Base-by-base conservation (phyloP, 1,140 invertebrate genomes). In the Bombus waltoni region DNA sequence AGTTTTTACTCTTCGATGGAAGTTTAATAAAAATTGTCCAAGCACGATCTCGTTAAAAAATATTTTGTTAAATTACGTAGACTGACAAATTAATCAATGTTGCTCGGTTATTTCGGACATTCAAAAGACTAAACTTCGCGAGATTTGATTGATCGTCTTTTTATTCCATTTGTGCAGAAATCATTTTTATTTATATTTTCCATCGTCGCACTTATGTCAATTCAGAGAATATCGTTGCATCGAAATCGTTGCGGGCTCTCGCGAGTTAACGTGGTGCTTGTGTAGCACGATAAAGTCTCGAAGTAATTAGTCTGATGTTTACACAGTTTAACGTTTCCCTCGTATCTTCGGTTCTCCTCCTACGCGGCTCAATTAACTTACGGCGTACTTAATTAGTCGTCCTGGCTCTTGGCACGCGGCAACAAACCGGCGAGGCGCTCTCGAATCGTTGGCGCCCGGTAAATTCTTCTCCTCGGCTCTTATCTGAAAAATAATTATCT, bases 291-390 rank as follows among this genome's bases (percentile, higher is more conserved):
- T 91, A 91, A 91, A 91, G 90, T 87, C 90, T 84, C 87, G 68
- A 86, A 88, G 90, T 91, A 90, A 91, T 91, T 91, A 91, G 90
- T 82, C 84, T 88, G 81, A 89, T 91, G 88, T 89, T 91, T 91
- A 91, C 86, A 90, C 91, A 91, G 88, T 91, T 91, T 89, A 90
- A 85, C 88, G 84, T 91, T 91, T 87, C 83, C 75, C 88, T 85
- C 77, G 88, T 88, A 90, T 91, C 90, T 91, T 87, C 84, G 81
- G 72, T 70, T 91, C 83, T 86, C 76, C 75, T 88, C 84, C 86
- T 86, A 88, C 88, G 82, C 78, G 65, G 83, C 89, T 88, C 87
- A 88, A 91, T 91, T 89, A 91, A 90, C 84, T 90, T 91, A 91
- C 80, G 88, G 78, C 81, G 88, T 76, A 90, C 85, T 90, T 91